Base-by-base conservation (phyloP, 2,113 vertebrate genomes). In the Typhlomys cinereus region DNA sequence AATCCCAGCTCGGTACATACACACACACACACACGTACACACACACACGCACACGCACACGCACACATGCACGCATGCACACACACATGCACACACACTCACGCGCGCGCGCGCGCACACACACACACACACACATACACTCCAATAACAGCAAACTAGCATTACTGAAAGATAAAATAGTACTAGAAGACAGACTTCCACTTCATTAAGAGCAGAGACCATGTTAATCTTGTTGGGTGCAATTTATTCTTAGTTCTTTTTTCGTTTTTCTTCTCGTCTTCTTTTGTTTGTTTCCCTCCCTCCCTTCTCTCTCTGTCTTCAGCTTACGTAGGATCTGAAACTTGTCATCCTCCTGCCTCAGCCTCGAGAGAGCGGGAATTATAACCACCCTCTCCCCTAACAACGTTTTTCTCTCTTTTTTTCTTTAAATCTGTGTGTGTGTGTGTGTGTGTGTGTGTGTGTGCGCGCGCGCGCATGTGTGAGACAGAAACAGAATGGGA, bases 211-310 rank as follows among this genome's bases (percentile, higher is more conserved):
- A 80, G 14, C 17, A 11, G 25, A 17, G 34, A 61, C 34, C 15
- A 52, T n/a, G 21, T 21, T 36, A 5, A 21, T n/a, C n/a, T 39
- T 31, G 2, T 1, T 54, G 23, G 39, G n/a, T n/a, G n/a, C n/a
- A n/a, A n/a, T n/a, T n/a, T n/a, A n/a, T n/a, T n/a, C n/a, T n/a
- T n/a, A n/a, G n/a, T n/a, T n/a, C n/a, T n/a, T n/a, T n/a, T n/a
- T n/a, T n/a, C n/a, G n/a, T n/a, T n/a, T n/a, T n/a, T n/a, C n/a
- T n/a, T n/a, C n/a, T n/a, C n/a, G n/a, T n/a, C n/a, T n/a, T n/a
- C n/a, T n/a, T n/a, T n/a, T n/a, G n/a, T n/a, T 17, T 8, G 3
- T n/a, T 25, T 21, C 14, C 0, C 14, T 67, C 61, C 4, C 7
- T 5, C 23, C 27, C 15, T 48, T 74, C 71, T 74, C 27, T 4